Evolutionary conservation across 30 jellyfish, hydroid and myxozoan genomes (phyloP), one percentile per base, ranked within the genome.

Genomic region (Hydractinia echinata): DNA sequence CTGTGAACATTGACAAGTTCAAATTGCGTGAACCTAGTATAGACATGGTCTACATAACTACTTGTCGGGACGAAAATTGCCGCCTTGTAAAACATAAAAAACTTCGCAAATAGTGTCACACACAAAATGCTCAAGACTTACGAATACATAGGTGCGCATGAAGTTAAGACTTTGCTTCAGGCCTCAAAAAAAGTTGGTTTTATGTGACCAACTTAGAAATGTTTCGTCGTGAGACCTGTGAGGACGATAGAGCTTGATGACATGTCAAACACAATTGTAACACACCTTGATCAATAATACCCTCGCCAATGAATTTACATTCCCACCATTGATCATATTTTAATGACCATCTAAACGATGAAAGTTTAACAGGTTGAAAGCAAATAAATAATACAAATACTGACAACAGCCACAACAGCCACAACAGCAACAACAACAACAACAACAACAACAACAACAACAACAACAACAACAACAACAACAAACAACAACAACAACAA

Each of bases 241-340:
- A 60, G 68, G n/a, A 15, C n/a, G 18, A 13, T 60, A 2, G 70
- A 13, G 70, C 19, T 15, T 2, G n/a, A 69, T 69, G 54, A 30
- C 54, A 69, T 30, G 14, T 15, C 3, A 69, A 15, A 69, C n/a
- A 15, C 20, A 69, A 73, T 58, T 2, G 15, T 2, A 58, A 11
- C 39, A n/a, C 4, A 90, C 97, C 97, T 90, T 90, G 97, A 72
- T 90, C 97, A 48, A 90, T 90, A 72, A 90, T 90, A 53, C 97
- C 97, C 64, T 90, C 97, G 5, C 97, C 97, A 82, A 90, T 90
- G 60, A 90, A 90, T 55, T 90, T 90, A 78, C 97, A 90, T 64
- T 90, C 97, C 97, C 97, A 90, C 97, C 97, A 90, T 20, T 90
- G 97, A 61, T 90, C 97, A 81, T 81, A 90, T 74, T 85, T 90